Base-by-base conservation (phyloP, 2,113 vertebrate genomes). In the Bos indicus region DNA sequence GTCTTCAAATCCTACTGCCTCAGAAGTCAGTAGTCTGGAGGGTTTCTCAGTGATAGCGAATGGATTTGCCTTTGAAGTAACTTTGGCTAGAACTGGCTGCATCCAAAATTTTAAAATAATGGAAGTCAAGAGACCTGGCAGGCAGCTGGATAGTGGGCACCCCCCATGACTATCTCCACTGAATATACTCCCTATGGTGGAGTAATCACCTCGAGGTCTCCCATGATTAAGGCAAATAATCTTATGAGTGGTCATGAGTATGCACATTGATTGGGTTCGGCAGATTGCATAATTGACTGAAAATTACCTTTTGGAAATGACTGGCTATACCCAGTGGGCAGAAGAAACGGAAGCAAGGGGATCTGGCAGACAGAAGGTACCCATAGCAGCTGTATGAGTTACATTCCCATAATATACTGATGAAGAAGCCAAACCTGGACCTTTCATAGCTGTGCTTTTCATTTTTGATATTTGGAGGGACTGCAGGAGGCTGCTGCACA, bases 261-360 rank as follows among this genome's bases (percentile, higher is more conserved):
- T 88, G 88, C 67, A 85, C 97, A 87, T 62, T 97, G 97, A 98
- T 98, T 97, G 95, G 82, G 85, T 91, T 96, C 97, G 97, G 98
- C 97, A 81, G 92, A 92, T 77, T 96, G 62, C 91, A 93, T 97
- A 97, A 97, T 98, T 86, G 93, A 94, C 91, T 57, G 93, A 93
- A 98, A 97, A 98, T 98, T 97, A 96, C 95, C 94, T 97, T 96
- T 97, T 97, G 94, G 96, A 98, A 97, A 93, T 36, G 71, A 95
- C 86, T 97, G 93, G 30, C 92, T 96, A 46, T 89, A 84, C 33
- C 86, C 97, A 94, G 57, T 93, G 89, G 71, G 93, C 89, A 95
- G 94, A 94, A 97, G 94, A 95, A 87, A 89, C 80, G 67, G 89
- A 95, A 94, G 93, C 91, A 78, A 94, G 56, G 78, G 86, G 36